Evolutionary conservation across 2,888 invertebrate species (phyloP).

Genomic region (Zootermopsis nevadensis): DNA sequence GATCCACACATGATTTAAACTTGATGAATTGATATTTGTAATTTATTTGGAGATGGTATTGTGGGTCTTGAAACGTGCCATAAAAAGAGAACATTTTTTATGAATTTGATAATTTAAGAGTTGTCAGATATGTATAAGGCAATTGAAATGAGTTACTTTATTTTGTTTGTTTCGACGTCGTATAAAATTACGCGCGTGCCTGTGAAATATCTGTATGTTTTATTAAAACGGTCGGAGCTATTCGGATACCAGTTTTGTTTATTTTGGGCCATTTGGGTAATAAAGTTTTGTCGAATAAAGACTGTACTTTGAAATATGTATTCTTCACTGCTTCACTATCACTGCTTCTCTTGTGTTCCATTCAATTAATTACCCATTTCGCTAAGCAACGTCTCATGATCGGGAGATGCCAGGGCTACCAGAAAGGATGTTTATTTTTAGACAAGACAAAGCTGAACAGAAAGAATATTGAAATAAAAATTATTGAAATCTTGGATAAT

Average conservation of each 20-base stretch:
- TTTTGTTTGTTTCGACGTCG: constrained; percentile 12
- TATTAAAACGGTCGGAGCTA: neutral
- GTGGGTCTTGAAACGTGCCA: neutral
- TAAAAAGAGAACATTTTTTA: constrained; percentile 25
- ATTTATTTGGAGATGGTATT: neutral
- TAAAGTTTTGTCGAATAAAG: neutral
- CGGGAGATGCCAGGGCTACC: neutral
- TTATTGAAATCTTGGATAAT: too few species aligned
- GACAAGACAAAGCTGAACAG: neutral
- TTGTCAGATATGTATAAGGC: constrained; percentile 21
- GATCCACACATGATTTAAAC: neutral
- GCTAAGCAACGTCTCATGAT: neutral
- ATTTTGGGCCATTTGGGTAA: neutral
- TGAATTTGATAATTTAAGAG: constrained; percentile 31
- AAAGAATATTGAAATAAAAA: neutral
- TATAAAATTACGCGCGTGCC: neutral
- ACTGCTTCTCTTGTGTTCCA: neutral
- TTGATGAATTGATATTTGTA: constrained; percentile 20
- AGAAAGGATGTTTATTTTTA: neutral
- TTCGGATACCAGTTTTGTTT: neutral
- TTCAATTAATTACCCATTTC: neutral
- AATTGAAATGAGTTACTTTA: constrained; percentile 35
- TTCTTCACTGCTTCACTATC: neutral
- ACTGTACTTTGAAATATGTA: neutral
- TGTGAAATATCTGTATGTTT: neutral